Conservation (phyloP, 2,888 invertebrate species). For the Lottia gigantea region DNA sequence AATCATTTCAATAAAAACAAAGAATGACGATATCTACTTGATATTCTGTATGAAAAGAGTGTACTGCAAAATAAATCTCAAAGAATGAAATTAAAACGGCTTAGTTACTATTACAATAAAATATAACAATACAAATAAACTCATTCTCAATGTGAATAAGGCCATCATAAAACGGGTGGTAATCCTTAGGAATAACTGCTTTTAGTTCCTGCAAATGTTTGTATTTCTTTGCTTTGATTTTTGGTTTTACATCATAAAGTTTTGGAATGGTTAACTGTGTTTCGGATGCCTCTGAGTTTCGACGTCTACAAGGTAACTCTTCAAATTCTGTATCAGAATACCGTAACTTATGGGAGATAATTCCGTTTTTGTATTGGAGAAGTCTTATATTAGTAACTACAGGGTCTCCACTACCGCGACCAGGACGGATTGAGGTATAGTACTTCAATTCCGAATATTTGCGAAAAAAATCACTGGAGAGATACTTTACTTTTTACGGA, state of each 20-base stretch:
- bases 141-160: no score
- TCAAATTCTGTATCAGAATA: background rate
- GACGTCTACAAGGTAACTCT: background rate
- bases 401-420: constrained; percentile 21
- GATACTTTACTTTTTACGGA: constrained; percentile 24
- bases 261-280: background rate
- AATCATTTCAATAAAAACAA: no score
- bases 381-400: constrained; percentile 25
- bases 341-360: background rate
- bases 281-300: background rate
- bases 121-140: no score
- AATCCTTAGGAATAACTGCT: background rate
- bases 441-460: constrained; percentile 20
- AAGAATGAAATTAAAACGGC: no score
- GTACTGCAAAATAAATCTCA: no score
- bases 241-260: background rate
- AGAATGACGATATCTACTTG: no score
- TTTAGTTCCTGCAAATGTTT: background rate
- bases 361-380: background rate
- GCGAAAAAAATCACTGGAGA: constrained; percentile 25
- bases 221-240: background rate
- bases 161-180: no score
- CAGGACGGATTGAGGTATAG: constrained; percentile 26
- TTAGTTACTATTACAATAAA: no score
- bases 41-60: no score